phyloP scores from a whole-genome alignment of 1,140 invertebrate genomes.

The Hycleus cichorii region DNA sequence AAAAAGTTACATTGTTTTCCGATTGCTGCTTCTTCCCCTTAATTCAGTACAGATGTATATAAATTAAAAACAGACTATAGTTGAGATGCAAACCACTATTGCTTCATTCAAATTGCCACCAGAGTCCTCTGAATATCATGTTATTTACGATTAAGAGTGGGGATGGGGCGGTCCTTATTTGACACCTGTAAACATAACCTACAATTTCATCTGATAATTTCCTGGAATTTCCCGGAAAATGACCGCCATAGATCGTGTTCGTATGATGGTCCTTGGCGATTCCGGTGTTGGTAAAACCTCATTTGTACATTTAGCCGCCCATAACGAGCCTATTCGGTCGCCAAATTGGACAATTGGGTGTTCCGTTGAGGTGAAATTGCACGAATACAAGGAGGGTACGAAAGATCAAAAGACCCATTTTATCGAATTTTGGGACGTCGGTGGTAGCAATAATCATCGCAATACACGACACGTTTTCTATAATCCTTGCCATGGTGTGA shows the following conservation, averaged over 20 bases:
- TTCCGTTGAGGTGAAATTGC: conserved; percentile 90
- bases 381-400: conserved; percentile 92
- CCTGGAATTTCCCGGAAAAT: conserved; percentile 36
- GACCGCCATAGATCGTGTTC: conserved; percentile 78
- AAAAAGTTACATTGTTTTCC: no score
- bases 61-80: no score
- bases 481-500: conserved; percentile 78
- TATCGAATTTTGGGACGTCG: conserved; percentile 93
- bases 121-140: no score
- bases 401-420: conserved; percentile 86
- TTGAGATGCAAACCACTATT: no score
- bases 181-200: no score
- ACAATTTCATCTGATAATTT: no score
- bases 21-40: no score
- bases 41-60: no score
- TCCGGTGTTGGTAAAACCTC: conserved; percentile 96
- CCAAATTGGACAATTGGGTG: conserved; percentile 94
- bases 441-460: conserved; percentile 85
- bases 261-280: conserved; percentile 87
- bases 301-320: conserved; percentile 82
- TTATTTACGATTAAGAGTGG: no score
- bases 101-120: no score
- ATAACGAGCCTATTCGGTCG: conserved; percentile 74
- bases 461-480: conserved; percentile 92
- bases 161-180: no score